Conservation (phyloP, 2,797 vertebrate genomes). For the Hydrophis major region DNA sequence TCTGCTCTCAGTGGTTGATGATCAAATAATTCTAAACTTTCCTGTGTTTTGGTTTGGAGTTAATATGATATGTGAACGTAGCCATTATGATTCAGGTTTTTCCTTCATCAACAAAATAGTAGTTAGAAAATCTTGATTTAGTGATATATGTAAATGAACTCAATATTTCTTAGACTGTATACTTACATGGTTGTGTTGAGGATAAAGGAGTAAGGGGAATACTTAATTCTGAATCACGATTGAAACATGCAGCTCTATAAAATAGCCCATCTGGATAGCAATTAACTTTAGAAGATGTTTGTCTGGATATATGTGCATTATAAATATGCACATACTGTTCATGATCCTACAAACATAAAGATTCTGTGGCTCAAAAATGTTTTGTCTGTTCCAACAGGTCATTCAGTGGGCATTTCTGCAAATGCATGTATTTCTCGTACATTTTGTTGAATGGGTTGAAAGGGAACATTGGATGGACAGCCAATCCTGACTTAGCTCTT, state of each 20-base stretch:
- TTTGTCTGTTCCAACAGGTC: background rate
- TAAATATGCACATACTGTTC: background rate
- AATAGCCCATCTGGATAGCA: background rate
- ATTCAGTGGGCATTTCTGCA: background rate
- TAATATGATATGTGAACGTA: background rate
- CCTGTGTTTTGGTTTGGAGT: background rate
- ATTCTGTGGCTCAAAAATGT: background rate
- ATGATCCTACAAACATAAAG: background rate
- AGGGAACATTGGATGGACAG: background rate
- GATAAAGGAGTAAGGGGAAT: background rate
- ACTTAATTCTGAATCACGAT: background rate
- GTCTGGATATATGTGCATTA: background rate
- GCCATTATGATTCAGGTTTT: background rate
- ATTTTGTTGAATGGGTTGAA: background rate
- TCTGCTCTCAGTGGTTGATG: background rate
- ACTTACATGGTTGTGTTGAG: background rate
- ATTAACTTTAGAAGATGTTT: background rate
- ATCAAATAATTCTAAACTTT: background rate
- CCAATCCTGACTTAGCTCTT: background rate
- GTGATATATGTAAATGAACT: background rate
- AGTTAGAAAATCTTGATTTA: background rate
- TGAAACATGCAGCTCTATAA: background rate
- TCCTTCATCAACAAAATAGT: background rate
- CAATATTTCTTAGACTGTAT: background rate
- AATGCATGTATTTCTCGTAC: background rate